phyloP scores from a whole-genome alignment of 2,888 invertebrate species.

The Hemicrepidius hirtus region DNA sequence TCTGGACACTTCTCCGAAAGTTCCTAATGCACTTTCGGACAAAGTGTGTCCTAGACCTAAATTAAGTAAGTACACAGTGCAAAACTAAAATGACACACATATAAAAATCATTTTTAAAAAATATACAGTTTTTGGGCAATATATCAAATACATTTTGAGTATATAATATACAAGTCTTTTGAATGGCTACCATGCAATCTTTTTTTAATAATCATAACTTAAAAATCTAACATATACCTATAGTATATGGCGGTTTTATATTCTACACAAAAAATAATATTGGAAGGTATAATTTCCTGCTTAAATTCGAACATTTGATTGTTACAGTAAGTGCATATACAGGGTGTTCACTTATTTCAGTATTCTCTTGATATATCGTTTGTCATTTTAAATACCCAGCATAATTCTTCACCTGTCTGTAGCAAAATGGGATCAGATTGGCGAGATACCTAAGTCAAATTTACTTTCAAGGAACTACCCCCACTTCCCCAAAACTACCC shows the following conservation, averaged over 20 bases:
- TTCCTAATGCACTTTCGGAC: too few species aligned
- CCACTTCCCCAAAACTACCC: too few species aligned
- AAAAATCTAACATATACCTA: conserved; percentile 18
- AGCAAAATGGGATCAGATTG: too few species aligned
- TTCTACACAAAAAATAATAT: conserved; percentile 8
- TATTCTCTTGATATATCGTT: too few species aligned
- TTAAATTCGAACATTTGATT: conserved; percentile 9
- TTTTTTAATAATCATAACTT: background rate
- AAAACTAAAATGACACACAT: conserved; percentile 31
- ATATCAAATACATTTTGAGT: conserved; percentile 10
- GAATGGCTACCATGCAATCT: conserved; percentile 16
- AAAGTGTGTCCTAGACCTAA: too few species aligned
- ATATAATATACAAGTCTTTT: conserved; percentile 34
- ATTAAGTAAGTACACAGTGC: conserved; percentile 18
- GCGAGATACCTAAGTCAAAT: too few species aligned
- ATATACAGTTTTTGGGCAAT: conserved; percentile 21
- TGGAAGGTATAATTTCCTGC: background rate
- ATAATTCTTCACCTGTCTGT: too few species aligned
- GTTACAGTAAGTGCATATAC: too few species aligned
- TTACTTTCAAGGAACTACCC: too few species aligned
- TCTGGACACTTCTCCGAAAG: too few species aligned
- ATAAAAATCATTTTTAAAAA: conserved; percentile 24
- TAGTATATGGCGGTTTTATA: conserved; percentile 19
- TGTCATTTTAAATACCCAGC: too few species aligned
- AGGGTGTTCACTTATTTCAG: too few species aligned